Base-by-base conservation (phyloP, 2,113 vertebrate genomes). In the Lucifuga dentata region DNA sequence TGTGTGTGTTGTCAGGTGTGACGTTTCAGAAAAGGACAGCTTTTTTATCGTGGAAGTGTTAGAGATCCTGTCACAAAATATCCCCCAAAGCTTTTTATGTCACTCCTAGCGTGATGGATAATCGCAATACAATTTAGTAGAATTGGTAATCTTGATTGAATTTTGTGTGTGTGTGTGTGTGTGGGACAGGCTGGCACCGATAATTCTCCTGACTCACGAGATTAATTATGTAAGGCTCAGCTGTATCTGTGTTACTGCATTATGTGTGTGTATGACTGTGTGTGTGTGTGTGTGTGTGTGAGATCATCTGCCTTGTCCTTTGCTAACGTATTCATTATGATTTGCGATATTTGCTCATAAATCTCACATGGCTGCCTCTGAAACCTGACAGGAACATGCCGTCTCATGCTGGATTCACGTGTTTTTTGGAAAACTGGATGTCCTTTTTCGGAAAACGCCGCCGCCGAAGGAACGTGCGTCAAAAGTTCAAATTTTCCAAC, bases 111-210 rank as follows among this genome's bases (percentile, higher is more conserved):
- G 38, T 0, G 29, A 55, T 23, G 5, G 24, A 45, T 72, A 75
- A 73, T 61, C 72, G 68, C 68, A 55, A 7, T 21, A 63, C 74
- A 33, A 72, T 73, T 62, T 58, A 45, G 44, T 62, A 32, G 46
- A 26, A 66, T 63, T 70, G 36, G 51, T 74, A 81, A 80, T 69
- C 58, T 72, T 66, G 60, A 78, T 52, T 29, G 68, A 60, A 64
- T 29, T 57, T 23, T 58, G 62, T 32, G 51, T 45, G 36, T 11
- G 16, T 69, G 50, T 23, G 40, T 19, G 16, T 15, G 45, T 46
- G 17, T 3, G 32, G 58, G 58, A 68, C 6, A 11, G 32, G 16
- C 64, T 63, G 61, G 51, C 50, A 51, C 65, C 63, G 52, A 67
- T 57, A 52, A 8, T 49, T 66, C 56, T 33, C 61, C 53, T 63